Conservation (phyloP, 2,888 invertebrate genomes). For the Lithophane leautieri region DNA sequence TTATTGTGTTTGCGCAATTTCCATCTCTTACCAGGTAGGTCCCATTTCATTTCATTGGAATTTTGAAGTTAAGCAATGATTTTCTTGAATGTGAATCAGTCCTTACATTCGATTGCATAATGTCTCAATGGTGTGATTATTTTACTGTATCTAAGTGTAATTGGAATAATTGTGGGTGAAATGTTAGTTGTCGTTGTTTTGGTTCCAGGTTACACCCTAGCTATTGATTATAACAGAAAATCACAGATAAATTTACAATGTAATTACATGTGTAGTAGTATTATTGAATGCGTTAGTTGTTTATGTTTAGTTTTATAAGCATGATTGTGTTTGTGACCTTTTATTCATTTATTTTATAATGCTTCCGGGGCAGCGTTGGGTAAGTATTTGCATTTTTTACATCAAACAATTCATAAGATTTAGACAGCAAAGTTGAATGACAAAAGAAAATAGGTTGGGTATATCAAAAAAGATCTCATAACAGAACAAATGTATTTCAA, state of each 20-base stretch:
- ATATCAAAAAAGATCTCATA: constrained; percentile 53
- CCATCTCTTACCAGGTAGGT: constrained; percentile 79
- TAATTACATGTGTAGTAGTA: constrained; percentile 77
- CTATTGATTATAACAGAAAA: constrained; percentile 74
- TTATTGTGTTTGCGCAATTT: constrained; percentile 74
- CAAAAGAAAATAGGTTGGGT: constrained; percentile 37
- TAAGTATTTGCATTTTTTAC: constrained; percentile 49
- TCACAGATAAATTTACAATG: constrained; percentile 90
- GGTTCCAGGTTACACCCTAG: constrained; percentile 90
- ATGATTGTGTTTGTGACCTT: constrained; percentile 83
- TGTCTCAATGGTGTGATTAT: constrained; percentile 86
- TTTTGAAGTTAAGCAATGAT: constrained; percentile 76
- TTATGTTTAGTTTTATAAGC: constrained; percentile 83
- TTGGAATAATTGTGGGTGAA: constrained; percentile 85
- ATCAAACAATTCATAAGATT: constrained; percentile 1
- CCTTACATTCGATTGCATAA: constrained; percentile 80
- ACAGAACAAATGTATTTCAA: constrained; percentile 66
- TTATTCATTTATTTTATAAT: constrained; percentile 61
- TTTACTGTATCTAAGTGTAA: constrained; percentile 82
- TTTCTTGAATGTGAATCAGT: constrained; percentile 79
- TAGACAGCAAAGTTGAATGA: constrained; percentile 31
- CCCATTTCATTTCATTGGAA: constrained; percentile 82
- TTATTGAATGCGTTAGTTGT: constrained; percentile 83
- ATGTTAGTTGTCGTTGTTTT: constrained; percentile 89
- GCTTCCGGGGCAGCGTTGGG: constrained; percentile 66